phyloP scores from a whole-genome alignment of 2,888 invertebrate genomes.

The Phortica okadai region DNA sequence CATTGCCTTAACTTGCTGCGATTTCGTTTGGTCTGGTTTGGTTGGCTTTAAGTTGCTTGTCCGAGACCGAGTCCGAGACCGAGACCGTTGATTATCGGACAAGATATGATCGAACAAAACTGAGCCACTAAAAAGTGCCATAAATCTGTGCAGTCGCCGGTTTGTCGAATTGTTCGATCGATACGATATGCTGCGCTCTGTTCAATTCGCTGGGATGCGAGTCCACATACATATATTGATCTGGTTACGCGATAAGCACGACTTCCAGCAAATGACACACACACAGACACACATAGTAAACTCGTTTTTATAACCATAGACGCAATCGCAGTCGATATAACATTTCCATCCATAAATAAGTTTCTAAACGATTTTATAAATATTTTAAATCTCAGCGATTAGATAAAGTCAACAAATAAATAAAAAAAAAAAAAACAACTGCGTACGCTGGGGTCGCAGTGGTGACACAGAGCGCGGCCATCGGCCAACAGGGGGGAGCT shows the following conservation, averaged over 20 bases:
- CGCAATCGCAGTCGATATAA: conserved; percentile 52
- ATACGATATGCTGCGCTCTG: not conserved
- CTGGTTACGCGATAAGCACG: conserved; percentile 53
- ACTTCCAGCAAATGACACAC: not conserved
- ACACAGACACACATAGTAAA: conserved; percentile 18
- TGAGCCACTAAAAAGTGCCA: conserved; percentile 12
- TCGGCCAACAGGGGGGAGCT: not conserved
- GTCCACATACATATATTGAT: not conserved
- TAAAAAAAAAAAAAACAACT: conserved; percentile 70
- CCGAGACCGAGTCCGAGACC: no score
- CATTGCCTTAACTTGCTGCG: not conserved
- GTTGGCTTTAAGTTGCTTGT: no score
- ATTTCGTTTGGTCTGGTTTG: no score
- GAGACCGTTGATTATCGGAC: not conserved
- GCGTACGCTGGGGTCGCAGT: conserved; percentile 32
- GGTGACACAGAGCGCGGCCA: not conserved
- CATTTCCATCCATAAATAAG: conserved; percentile 68
- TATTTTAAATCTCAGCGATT: conserved; percentile 70
- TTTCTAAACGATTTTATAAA: conserved; percentile 71
- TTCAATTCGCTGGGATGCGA: not conserved
- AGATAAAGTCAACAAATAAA: conserved; percentile 71
- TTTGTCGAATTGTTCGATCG: not conserved
- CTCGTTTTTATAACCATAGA: conserved; percentile 32
- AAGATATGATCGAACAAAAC: not conserved
- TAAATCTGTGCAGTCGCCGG: conserved; percentile 19